A percentile compares a stretch with the other conserved stretches of the same genome.
Conservation (phyloP, 2,113 vertebrate species). For the Pristiophorus japonicus region DNA sequence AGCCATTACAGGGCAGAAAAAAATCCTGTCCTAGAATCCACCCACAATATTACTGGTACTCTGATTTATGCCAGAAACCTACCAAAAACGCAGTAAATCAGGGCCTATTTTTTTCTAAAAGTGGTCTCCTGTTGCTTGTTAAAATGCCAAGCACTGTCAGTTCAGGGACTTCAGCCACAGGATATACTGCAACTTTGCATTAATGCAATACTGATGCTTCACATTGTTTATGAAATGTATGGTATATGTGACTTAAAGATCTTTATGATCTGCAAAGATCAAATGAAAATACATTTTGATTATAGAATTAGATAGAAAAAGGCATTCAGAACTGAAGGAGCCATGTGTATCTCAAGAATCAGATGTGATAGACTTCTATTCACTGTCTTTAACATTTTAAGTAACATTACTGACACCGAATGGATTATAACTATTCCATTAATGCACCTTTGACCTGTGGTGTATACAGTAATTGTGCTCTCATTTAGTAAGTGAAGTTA, state of each 20-base stretch:
- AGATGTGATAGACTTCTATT: neutral
- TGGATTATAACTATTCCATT: no score
- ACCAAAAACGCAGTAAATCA: neutral
- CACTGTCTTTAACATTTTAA: neutral
- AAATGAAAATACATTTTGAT: neutral
- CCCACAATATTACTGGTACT: neutral
- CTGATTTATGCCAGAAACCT: neutral
- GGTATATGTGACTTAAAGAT: neutral
- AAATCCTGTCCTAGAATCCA: neutral
- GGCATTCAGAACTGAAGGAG: neutral
- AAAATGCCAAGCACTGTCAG: neutral
- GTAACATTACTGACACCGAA: neutral
- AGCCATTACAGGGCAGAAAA: neutral
- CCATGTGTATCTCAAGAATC: neutral
- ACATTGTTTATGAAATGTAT: neutral
- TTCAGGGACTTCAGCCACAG: neutral
- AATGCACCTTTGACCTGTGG: neutral
- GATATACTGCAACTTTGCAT: neutral
- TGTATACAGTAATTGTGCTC: neutral
- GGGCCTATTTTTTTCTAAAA: neutral
- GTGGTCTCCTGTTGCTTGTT: neutral
- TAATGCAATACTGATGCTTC: neutral
- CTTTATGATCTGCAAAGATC: neutral
- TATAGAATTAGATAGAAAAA: neutral
- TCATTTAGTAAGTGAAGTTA: neutral